These are phyloP conservation scores for Myiopsitta monachus DNA, from an alignment of 2,113 vertebrate species.

Conservation along the genomic window DNA sequence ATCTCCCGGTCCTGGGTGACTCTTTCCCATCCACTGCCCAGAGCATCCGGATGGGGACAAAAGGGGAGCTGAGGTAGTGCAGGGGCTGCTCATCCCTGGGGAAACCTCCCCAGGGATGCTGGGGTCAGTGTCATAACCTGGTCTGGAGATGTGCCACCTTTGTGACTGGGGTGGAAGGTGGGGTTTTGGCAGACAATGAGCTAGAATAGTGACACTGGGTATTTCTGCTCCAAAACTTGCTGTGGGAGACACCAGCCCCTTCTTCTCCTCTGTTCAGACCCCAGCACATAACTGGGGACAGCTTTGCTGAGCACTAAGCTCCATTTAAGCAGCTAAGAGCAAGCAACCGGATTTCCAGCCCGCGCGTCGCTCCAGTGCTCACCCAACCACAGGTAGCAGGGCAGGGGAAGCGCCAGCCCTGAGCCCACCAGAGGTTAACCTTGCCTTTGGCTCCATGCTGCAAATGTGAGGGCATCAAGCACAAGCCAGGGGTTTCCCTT, in stretches of 20 bases:
- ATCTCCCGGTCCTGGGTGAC: not conserved
- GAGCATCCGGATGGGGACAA: not conserved
- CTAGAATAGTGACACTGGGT: fast-evolving
- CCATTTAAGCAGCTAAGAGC: not conserved
- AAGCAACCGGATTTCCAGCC: not conserved
- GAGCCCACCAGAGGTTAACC: not conserved
- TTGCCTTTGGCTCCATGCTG: not conserved
- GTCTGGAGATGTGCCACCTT: no score
- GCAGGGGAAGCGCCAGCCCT: fast-evolving
- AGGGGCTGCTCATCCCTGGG: not conserved
- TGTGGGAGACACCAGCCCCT: not conserved
- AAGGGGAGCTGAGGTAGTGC: not conserved
- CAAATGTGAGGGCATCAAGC: fast-evolving
- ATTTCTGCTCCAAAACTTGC: not conserved
- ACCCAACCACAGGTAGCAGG: not conserved
- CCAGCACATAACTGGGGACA: not conserved
- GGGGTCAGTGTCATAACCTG: fast-evolving
- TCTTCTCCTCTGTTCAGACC: not conserved
- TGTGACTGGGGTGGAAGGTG: fast-evolving
- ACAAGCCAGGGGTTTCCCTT: fast-evolving
- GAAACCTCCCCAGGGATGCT: not conserved
- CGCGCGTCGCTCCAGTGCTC: not conserved
- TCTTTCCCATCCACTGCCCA: not conserved
- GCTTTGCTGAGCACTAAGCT: constrained; percentile 32
- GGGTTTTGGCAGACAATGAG: fast-evolving